phyloP scores from a whole-genome alignment of 2,797 vertebrate genomes.

The Cyprinodon diabolis region DNA sequence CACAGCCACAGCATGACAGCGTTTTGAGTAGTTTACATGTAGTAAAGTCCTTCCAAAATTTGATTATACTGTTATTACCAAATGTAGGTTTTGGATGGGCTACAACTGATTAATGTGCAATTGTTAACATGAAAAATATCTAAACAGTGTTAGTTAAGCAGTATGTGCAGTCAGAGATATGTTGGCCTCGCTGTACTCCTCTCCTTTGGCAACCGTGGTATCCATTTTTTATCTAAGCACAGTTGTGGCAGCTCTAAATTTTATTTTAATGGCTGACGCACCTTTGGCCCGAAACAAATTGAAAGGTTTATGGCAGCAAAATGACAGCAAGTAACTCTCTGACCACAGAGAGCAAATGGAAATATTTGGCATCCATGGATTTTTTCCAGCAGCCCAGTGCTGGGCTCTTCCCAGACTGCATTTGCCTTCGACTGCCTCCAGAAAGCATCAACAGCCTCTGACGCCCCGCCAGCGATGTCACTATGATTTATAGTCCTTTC shows the following conservation, averaged over 20 bases:
- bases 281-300: slow-evolving; percentile 11
- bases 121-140: not conserved
- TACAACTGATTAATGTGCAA: not conserved
- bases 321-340: slow-evolving; percentile 28
- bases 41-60: not conserved
- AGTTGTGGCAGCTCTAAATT: slow-evolving; percentile 5
- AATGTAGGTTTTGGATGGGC: not conserved
- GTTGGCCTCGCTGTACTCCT: not conserved
- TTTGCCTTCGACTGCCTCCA: slow-evolving; percentile 55
- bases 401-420: slow-evolving; percentile 51
- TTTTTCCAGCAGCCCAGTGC: slow-evolving; percentile 31
- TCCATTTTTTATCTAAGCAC: not conserved
- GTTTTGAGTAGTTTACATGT: no score
- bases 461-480: slow-evolving; percentile 69
- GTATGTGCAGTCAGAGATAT: not conserved
- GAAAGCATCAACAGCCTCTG: slow-evolving; percentile 59
- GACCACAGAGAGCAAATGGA: slow-evolving; percentile 20
- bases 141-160: not conserved
- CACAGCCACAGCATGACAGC: no score
- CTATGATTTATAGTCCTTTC: slow-evolving; percentile 76
- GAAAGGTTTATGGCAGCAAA: slow-evolving; percentile 25
- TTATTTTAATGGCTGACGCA: slow-evolving; percentile 9
- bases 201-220: not conserved
- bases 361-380: slow-evolving; percentile 34
- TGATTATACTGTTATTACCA: not conserved